Percentiles rank a stretch among this genome's conserved stretches.
phyloP scores from a whole-genome alignment of 1,140 invertebrate genomes.

The Hormaphis cornu region DNA sequence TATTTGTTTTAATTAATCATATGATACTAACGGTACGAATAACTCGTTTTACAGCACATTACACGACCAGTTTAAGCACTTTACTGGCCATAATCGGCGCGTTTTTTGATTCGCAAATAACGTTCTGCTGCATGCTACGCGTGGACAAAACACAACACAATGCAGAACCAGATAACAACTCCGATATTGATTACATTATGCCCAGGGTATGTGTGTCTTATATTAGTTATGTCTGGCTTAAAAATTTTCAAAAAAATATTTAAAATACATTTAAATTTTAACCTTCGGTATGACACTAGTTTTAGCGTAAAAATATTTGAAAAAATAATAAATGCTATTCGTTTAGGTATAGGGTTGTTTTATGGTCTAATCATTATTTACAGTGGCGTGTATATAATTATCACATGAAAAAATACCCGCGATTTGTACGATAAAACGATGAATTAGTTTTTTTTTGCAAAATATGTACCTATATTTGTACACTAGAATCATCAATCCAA shows the following conservation, averaged over 20 bases:
- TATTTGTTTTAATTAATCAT: no score
- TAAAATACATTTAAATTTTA: neutral
- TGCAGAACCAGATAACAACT: constrained; percentile 39
- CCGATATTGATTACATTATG: constrained; percentile 47
- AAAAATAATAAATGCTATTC: no score
- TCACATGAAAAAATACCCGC: no score
- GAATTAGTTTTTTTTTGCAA: no score
- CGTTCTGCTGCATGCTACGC: constrained; percentile 45
- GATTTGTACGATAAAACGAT: no score
- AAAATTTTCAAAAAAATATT: neutral
- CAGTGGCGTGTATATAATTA: no score
- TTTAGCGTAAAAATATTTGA: no score
- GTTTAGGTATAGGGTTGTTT: no score
- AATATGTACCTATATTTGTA: no score
- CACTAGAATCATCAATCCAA: no score
- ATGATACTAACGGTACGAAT: neutral
- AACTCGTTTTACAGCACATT: constrained; percentile 24
- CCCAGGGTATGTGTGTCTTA: constrained; percentile 43
- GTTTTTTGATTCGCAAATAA: constrained; percentile 46
- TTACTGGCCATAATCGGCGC: constrained; percentile 43
- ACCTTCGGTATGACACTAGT: no score
- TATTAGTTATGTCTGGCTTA: neutral
- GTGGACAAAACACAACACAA: constrained; percentile 29
- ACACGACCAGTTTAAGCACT: constrained; percentile 42
- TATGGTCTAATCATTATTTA: no score